These are phyloP conservation scores for Coccyzus lansbergi DNA, from an alignment of 2,797 vertebrate species.

Conservation along the genomic window DNA sequence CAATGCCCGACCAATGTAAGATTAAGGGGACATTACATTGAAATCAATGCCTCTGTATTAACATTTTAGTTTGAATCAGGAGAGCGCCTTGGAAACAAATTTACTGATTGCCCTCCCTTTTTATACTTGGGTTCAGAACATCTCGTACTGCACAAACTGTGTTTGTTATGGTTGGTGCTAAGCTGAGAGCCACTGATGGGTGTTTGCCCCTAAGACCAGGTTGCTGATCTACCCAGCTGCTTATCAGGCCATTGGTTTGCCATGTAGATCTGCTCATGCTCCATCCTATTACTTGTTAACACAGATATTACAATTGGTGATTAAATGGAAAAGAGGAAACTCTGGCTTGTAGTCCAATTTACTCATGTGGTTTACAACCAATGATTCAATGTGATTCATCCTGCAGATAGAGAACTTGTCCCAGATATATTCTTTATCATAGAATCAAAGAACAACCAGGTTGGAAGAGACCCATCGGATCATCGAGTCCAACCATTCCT, in stretches of 20 bases:
- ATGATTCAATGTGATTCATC: neutral
- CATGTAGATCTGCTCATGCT: neutral
- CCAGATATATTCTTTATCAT: too few relatives aligned
- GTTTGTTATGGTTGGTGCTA: neutral
- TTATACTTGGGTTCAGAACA: neutral
- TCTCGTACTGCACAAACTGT: neutral
- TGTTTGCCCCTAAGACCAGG: neutral
- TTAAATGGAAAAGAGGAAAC: neutral
- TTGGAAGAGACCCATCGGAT: too few relatives aligned
- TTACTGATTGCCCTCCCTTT: neutral
- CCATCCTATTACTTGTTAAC: rapidly evolving
- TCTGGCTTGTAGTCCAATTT: neutral
- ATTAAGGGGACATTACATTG: neutral
- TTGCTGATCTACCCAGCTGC: neutral
- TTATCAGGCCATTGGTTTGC: neutral
- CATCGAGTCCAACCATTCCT: too few relatives aligned
- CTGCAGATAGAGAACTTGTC: neutral
- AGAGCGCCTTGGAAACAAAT: neutral
- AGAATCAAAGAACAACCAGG: too few relatives aligned
- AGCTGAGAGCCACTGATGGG: neutral
- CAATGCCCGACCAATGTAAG: rapidly evolving
- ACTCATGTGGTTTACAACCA: neutral
- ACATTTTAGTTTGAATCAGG: neutral
- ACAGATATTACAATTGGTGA: neutral
- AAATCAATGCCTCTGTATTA: neutral